A percentile compares a stretch with the other conserved stretches of the same genome.
Conservation (phyloP, 2,888 invertebrate genomes). For the Tethea ocularis region DNA sequence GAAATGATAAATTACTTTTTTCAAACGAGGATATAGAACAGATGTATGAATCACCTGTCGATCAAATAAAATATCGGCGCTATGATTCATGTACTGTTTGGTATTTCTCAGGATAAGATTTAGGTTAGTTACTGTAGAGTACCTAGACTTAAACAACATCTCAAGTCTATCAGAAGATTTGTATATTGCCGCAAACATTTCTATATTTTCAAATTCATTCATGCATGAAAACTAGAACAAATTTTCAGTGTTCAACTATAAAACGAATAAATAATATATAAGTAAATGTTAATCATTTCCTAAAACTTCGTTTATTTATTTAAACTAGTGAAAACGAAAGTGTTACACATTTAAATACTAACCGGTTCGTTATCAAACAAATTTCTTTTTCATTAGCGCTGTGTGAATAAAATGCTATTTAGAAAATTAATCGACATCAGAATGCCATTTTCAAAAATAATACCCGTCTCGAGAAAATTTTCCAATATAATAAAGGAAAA, state of each 20-base stretch:
- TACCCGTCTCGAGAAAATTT: neutral
- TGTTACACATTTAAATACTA: conserved; percentile 12
- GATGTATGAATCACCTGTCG: neutral
- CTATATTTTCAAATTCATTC: too few species aligned
- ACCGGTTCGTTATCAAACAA: conserved; percentile 19
- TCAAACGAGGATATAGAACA: neutral
- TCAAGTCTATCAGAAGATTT: neutral
- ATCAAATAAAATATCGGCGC: neutral
- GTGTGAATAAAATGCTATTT: conserved; percentile 15
- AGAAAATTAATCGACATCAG: neutral
- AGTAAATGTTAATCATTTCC: neutral
- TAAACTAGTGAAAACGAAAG: conserved; percentile 11
- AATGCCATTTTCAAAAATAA: neutral
- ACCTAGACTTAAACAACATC: too few species aligned
- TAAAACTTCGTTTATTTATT: neutral
- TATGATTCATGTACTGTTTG: neutral
- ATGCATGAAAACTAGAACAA: too few species aligned
- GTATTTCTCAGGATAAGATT: neutral
- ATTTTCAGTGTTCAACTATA: too few species aligned
- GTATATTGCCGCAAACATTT: neutral
- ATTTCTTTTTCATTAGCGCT: conserved; percentile 26
- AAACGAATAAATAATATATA: too few species aligned
- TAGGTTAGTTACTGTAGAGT: neutral
- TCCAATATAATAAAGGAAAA: conserved; percentile 13
- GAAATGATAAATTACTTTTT: neutral